Conservation (phyloP, 2,888 invertebrate species). For the Tetragnatha montana region DNA sequence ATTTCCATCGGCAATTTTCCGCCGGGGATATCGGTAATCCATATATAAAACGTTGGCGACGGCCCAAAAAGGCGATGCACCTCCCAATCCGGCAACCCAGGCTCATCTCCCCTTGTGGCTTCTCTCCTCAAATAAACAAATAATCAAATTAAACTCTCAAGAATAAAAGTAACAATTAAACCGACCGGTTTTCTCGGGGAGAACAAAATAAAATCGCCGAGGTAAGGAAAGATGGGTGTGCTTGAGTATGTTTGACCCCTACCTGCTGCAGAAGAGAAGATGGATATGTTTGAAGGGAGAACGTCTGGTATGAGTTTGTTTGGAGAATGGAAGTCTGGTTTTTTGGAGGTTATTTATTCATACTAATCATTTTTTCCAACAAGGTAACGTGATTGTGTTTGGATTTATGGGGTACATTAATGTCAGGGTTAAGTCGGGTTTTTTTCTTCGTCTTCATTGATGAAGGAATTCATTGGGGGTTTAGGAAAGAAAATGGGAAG, state of each 20-base stretch:
- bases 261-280: neutral
- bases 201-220: neutral
- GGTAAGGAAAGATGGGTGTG: neutral
- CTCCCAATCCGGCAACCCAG: neutral
- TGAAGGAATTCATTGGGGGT: too few species aligned
- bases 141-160: neutral
- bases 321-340: neutral
- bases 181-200: neutral
- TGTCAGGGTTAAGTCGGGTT: neutral
- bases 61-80: neutral
- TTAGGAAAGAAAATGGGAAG: too few species aligned
- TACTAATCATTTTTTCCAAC: neutral
- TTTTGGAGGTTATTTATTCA: neutral
- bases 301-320: neutral
- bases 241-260: neutral
- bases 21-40: neutral
- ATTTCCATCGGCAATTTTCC: neutral
- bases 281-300: neutral
- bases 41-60: neutral
- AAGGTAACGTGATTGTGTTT: neutral
- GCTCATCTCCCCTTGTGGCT: neutral
- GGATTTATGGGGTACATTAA: neutral
- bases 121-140: neutral
- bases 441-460: neutral
- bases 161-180: neutral